Evolutionary conservation across 2,113 vertebrate species (phyloP), one percentile per base, ranked within the genome.

Genomic region (Rhinolophus ferrumequinum): DNA sequence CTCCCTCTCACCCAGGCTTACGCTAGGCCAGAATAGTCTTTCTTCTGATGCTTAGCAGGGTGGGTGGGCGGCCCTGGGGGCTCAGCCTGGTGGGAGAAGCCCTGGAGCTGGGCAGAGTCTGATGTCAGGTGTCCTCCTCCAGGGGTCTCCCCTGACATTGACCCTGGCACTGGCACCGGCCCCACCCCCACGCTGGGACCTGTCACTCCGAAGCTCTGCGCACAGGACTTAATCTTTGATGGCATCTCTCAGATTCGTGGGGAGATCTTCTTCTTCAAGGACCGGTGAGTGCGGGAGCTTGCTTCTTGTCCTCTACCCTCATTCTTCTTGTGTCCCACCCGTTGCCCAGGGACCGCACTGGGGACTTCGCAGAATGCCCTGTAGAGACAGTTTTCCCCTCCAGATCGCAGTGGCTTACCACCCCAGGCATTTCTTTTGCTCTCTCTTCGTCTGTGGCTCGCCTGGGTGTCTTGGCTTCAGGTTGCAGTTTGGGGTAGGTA

Each of bases 181-280:
- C 99, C 99, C 67, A 98, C 97, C 12, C 99, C 99, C 16, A 99
- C 99, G 2, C 98, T 99, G 72, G 99, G 99, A 28, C 99, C 99
- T 0, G 98, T 99, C 85, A 99, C 99, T 50, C 99, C 99, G 14
- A 99, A 99, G 96, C 98, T 99, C 95, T 99, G 99, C 95, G 98
- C 97, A 69, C 99, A 99, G 0, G 99, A 99, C 67, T 98, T 99
- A 38, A 92, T 99, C 73, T 99, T 99, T 95, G 99, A 99, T 93
- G 99, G 99, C 86, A 98, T 99, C 0, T 98, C 99, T 69, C 99
- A 99, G 98, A 99, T 99, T 86, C 99, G 99, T 97, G 99, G 99
- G 94, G 99, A 99, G 98, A 99, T 98, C 0, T 99, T 99, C 98
- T 99, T 99, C 99, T 99, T 99, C 98, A 99, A 99, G 98, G 99